Percentiles rank a stretch among this genome's conserved stretches.
These are phyloP conservation scores for Zeuzera pyrina DNA, from an alignment of 2,888 invertebrate species.

Conservation along the genomic window DNA sequence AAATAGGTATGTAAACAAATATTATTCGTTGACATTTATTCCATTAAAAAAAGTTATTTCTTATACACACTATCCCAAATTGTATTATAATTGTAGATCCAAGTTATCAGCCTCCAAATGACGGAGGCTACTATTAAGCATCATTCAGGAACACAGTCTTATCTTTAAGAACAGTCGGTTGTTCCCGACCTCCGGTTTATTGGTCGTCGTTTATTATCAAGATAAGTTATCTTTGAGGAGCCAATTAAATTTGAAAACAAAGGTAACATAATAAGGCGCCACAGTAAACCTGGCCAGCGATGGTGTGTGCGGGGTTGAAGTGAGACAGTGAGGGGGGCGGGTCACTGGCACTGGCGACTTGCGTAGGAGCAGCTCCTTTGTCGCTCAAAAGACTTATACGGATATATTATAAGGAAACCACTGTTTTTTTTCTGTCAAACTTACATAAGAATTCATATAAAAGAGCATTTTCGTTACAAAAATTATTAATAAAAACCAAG, in stretches of 20 bases:
- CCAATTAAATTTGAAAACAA: slow-evolving; percentile 74
- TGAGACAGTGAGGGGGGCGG: slow-evolving; percentile 23
- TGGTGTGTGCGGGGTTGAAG: slow-evolving; percentile 11
- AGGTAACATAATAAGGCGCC: slow-evolving; percentile 72
- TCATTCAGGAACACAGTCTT: slow-evolving; percentile 51
- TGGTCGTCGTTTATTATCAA: slow-evolving; percentile 72
- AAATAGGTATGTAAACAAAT: too few relatives aligned
- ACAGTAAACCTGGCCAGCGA: slow-evolving; percentile 35
- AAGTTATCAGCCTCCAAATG: slow-evolving; percentile 1
- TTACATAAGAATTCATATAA: too few relatives aligned
- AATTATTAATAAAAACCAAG: too few relatives aligned
- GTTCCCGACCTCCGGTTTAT: slow-evolving; percentile 64
- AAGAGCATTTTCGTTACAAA: too few relatives aligned
- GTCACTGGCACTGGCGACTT: slow-evolving; percentile 38
- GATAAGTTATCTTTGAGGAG: slow-evolving; percentile 69
- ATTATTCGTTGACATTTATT: too few relatives aligned
- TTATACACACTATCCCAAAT: too few relatives aligned
- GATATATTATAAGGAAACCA: slow-evolving; percentile 34
- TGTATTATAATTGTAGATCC: too few relatives aligned
- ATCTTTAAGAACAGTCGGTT: slow-evolving; percentile 56
- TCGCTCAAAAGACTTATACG: slow-evolving; percentile 51
- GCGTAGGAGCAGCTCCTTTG: slow-evolving; percentile 62
- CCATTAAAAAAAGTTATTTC: too few relatives aligned
- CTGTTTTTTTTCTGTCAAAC: slow-evolving; percentile 17
- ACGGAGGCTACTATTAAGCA: slow-evolving; percentile 38